Conservation (phyloP, 2,113 vertebrate species). For the Mesoclemmys tuberculata region DNA sequence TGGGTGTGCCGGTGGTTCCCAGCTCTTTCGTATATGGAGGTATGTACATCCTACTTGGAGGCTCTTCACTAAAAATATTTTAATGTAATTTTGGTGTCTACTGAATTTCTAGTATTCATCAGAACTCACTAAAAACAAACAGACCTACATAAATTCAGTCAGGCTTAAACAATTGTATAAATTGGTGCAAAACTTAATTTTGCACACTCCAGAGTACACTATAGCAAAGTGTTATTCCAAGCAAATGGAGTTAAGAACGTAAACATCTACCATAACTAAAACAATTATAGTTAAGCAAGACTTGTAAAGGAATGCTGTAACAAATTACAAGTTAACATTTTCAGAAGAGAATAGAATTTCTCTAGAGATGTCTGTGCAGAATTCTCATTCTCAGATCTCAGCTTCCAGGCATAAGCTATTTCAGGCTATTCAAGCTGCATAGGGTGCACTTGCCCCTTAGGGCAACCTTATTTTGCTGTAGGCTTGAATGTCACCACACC, state of each 20-base stretch:
- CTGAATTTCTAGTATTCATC: background rate
- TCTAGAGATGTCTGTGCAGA: background rate
- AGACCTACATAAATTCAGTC: background rate
- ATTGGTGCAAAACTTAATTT: background rate
- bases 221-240: background rate
- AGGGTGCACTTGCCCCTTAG: background rate
- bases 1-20: conserved; percentile 89
- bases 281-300: background rate
- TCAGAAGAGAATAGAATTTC: background rate
- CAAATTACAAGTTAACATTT: background rate
- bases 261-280: background rate
- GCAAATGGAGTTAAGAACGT: background rate
- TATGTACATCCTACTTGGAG: conserved; percentile 68
- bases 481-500: background rate
- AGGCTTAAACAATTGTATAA: background rate
- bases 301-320: background rate
- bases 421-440: background rate
- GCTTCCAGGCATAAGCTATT: background rate
- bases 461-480: background rate
- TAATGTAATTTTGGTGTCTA: background rate
- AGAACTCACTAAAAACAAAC: background rate
- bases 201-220: background rate
- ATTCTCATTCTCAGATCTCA: background rate
- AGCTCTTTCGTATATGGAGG: conserved; percentile 96
- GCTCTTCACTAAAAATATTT: background rate